Percentiles rank a stretch among this genome's conserved stretches.
phyloP scores from a whole-genome alignment of 2,797 vertebrate genomes.

The Carduelis carduelis region DNA sequence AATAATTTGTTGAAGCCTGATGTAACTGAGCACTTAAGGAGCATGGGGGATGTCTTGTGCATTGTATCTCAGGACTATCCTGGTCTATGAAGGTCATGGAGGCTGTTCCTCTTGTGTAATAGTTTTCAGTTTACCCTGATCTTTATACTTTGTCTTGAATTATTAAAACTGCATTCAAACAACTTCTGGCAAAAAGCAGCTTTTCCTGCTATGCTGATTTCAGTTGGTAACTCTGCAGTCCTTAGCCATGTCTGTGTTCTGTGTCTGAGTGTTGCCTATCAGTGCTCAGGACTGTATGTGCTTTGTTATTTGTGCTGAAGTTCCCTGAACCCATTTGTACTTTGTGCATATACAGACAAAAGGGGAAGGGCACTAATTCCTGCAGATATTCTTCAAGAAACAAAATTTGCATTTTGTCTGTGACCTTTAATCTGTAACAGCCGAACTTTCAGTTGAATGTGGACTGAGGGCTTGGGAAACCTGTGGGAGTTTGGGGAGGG shows the following conservation, averaged over 20 bases:
- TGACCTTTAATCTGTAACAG: neutral
- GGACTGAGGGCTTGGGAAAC: neutral
- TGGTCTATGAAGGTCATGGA: neutral
- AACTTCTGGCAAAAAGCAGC: neutral
- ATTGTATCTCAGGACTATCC: rapidly evolving
- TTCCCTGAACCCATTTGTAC: neutral
- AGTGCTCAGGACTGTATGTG: neutral
- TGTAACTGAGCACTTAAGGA: neutral
- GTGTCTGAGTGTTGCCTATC: neutral
- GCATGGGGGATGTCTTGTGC: rapidly evolving
- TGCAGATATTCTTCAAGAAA: neutral
- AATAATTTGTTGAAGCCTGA: neutral
- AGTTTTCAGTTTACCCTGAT: neutral
- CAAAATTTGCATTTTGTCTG: neutral
- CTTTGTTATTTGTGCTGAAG: neutral
- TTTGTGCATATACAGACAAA: neutral
- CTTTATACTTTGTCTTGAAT: neutral
- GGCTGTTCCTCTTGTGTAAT: neutral
- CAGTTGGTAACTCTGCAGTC: neutral
- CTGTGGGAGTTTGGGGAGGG: neutral
- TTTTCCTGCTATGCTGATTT: neutral
- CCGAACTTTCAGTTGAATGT: neutral
- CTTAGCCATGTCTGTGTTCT: neutral
- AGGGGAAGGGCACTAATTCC: neutral
- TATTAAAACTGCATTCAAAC: neutral